phyloP scores from a whole-genome alignment of 1,140 invertebrate species.

The Heliconius hewitsoni region DNA sequence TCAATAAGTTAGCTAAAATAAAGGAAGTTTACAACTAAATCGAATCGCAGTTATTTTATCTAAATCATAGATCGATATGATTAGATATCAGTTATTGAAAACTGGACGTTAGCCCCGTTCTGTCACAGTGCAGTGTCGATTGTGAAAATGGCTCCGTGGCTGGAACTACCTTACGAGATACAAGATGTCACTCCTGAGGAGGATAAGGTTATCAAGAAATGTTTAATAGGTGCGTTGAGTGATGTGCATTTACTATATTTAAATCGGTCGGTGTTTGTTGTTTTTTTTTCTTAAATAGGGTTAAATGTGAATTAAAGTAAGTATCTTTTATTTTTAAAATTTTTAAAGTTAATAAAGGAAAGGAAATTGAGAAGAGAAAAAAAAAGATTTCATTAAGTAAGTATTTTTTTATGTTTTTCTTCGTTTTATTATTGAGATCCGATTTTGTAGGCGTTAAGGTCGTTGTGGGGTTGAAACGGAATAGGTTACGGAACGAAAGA shows the following conservation, averaged over 20 bases:
- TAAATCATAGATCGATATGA: constrained; percentile 44
- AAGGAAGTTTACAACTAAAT: neutral
- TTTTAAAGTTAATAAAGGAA: too few relatives aligned
- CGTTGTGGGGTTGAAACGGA: too few relatives aligned
- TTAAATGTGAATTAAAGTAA: neutral
- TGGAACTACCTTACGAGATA: constrained; percentile 63
- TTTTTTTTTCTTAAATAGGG: neutral
- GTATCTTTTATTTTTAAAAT: neutral
- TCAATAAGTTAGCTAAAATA: too few relatives aligned
- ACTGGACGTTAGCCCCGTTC: constrained; percentile 10
- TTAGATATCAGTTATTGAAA: constrained; percentile 45
- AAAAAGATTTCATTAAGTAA: too few relatives aligned
- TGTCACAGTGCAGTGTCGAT: constrained; percentile 20
- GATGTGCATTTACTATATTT: constrained; percentile 30
- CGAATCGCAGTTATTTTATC: constrained; percentile 25
- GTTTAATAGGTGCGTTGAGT: constrained; percentile 61
- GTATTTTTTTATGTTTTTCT: neutral
- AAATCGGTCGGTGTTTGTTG: neutral
- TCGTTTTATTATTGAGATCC: too few relatives aligned
- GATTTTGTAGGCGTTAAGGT: too few relatives aligned
- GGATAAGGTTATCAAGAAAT: constrained; percentile 68
- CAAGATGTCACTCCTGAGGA: constrained; percentile 58
- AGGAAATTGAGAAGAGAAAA: too few relatives aligned
- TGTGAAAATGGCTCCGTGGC: constrained; percentile 52
- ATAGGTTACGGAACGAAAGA: too few relatives aligned